Base-by-base conservation (phyloP, 2,113 vertebrate species). In the Chaetorhynchus papuensis region DNA sequence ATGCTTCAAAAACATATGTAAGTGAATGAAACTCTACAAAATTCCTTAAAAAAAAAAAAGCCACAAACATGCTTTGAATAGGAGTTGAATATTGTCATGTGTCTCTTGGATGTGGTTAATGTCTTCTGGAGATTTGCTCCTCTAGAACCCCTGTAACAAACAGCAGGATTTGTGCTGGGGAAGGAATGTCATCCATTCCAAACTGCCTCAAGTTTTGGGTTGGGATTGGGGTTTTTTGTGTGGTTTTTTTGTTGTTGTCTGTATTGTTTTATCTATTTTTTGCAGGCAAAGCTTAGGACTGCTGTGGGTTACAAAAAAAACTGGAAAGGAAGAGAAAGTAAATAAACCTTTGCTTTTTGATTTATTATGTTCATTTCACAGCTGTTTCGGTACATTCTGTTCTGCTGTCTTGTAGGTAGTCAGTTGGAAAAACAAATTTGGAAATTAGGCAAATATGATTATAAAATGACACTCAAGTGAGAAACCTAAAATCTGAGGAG, bases 331-430 rank as follows among this genome's bases (percentile, higher is more conserved):
- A 37, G 17, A 56, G 45, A 60, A 81, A 79, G 54, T 69, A 90
- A 93, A 90, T 66, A 95, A 92, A 75, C 77, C 26, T 89, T 71
- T 84, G 23, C 23, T 49, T 90, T 93, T 89, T 77, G 79, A 92
- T 96, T 96, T 92, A 74, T 93, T 26, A 8, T 86, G 64, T 82
- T 88, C 63, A 78, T 95, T 89, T 95, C 81, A 57, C 79, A 94
- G 77, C 76, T 92, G n/a, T 91, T 87, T 81, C 0, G 0, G 47
- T 83, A 30, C 82, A 78, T 44, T 95, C 52, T 64, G 24, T 79
- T 94, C 82, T 77, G 83, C 85, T 86, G 37, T 87, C 92, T 91
- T 83, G 80, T 83, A 71, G 81, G 89, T 91, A 66, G 77, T 93
- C 59, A 69, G 39, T 61, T 94, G 81, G 75, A 93, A 96, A 96